Evolutionary conservation across 2,797 vertebrate genomes (phyloP).

Genomic region (Cottoperca gobio): DNA sequence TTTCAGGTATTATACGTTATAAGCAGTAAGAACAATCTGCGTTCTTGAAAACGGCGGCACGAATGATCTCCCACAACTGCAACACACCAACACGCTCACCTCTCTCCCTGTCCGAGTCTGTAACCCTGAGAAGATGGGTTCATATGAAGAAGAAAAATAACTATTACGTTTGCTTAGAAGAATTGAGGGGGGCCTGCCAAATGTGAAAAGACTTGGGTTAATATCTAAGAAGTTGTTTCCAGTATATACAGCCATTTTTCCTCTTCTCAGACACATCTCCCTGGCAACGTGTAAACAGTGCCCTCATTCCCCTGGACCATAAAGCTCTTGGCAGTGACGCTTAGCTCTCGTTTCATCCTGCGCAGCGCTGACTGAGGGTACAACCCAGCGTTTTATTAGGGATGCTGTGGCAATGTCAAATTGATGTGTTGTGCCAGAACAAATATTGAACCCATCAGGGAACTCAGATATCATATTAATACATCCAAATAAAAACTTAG

Average conservation of each 20-base stretch:
- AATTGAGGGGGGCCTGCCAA: conserved; percentile 66
- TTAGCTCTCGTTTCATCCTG: conserved; percentile 56
- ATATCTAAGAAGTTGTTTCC: conserved; percentile 82
- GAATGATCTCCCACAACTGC: conserved; percentile 45
- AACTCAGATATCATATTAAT: conserved; percentile 31
- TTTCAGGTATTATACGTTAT: conserved; percentile 40
- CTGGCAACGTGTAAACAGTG: conserved; percentile 83
- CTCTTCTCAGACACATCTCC: conserved; percentile 71
- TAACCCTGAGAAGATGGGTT: conserved; percentile 56
- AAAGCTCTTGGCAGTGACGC: conserved; percentile 70
- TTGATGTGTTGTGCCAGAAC: conserved; percentile 29
- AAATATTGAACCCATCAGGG: conserved; percentile 27
- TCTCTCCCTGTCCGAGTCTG: conserved; percentile 29
- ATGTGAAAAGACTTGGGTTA: conserved; percentile 73
- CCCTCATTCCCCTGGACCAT: conserved; percentile 69
- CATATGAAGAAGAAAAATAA: conserved; percentile 44
- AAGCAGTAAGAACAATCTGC: conserved; percentile 25
- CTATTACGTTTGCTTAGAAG: conserved; percentile 59
- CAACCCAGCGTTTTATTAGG: conserved; percentile 51
- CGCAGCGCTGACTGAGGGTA: conserved; percentile 45
- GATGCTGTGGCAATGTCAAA: conserved; percentile 52
- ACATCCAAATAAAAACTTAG: conserved; percentile 25
- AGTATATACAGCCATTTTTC: conserved; percentile 73
- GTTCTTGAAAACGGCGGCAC: conserved; percentile 64
- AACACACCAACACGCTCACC: conserved; percentile 45